Evolutionary conservation across 1,140 invertebrate species (phyloP), one percentile per base, ranked within the genome.

Genomic region (Teleopsis dalmanni): DNA sequence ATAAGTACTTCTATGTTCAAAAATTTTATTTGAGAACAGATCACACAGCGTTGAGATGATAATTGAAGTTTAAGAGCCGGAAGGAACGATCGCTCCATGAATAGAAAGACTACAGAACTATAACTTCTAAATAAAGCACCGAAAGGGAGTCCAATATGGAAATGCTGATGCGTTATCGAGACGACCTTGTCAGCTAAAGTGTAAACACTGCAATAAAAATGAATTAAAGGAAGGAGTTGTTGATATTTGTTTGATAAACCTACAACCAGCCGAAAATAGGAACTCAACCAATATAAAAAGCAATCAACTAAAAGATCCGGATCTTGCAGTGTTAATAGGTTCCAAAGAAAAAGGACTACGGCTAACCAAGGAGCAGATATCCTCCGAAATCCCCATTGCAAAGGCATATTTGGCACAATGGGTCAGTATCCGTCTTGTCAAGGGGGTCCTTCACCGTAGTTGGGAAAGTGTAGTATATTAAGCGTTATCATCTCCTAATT

Each of bases 51-150:
- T 31, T 62, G 11, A 42, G 52, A 51, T 61, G 53, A 52, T 48
- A 61, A 8, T 21, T 57, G 13, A 36, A 54, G 19, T 60, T 63
- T 19, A 59, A 55, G 26, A 56, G 56, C 46, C 43, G 3, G 43
- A 45, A 18, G 43, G 43, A 18, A 26, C 31, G 33, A 14, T 45
- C 3, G 43, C 43, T 23, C 25, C 26, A 13, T 45, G 43, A 29
- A 33, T 34, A 7, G 43, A 45, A 34, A 16, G 43, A 19, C 43
- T 45, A 5, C 29, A 33, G 22, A 11, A 23, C 22, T 43, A 43
- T 19, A 21, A 43, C 25, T 14, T 43, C 19, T 13, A 26, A 16
- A 45, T 45, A 5, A 25, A 45, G 22, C 43, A 45, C 27, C 43
- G 43, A 3, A 34, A 21, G 10, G 43, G 43, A 4, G 16, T 33